Evolutionary conservation across 2,797 vertebrate species (phyloP), one percentile per base, ranked within the genome.

Genomic region (Pelobates cultripes): DNA sequence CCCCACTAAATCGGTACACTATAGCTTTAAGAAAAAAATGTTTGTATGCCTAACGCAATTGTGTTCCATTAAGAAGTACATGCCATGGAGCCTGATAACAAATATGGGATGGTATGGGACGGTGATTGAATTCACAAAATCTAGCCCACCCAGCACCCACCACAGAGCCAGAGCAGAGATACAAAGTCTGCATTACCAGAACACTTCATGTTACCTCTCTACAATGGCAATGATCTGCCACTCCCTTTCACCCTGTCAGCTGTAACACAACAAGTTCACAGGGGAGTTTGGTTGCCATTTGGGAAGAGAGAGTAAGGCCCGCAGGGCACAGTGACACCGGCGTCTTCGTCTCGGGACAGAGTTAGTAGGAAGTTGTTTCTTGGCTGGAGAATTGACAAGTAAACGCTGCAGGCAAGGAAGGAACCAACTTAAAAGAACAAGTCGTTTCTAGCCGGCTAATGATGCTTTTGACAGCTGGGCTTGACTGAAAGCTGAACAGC

Each of bases 391-490:
- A 70, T 45, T 84, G 82, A 83, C 82, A 74, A 78, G 71, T 70
- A 61, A 73, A 67, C 17, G 78, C 43, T 78, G 70, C 45, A 84
- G 80, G 78, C 63, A 71, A 84, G 77, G 82, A 84, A 85, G 84
- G 77, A 85, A 76, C 82, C 74, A 73, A 76, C 57, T 77, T 71
- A 74, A 57, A 44, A 9, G 75, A 78, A 85, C 84, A 84, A 78
- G 84, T 80, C 80, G 70, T 85, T 82, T 78, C 81, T 80, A 85
- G 85, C 78, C 76, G 76, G 64, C 60, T 83, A 71, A 78, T 86
- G 83, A 85, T 43, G 70, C 55, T 77, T 60, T 79, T 81, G 80
- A 86, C 70, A 69, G 74, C 75, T 77, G 67, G 70, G 79, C 47
- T 73, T 41, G 67, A 69, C 71, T 71, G 43, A 80, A 42, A 0